These are phyloP conservation scores for Pachycephus smyrnensis DNA, from an alignment of 2,888 invertebrate genomes.

Conservation along the genomic window DNA sequence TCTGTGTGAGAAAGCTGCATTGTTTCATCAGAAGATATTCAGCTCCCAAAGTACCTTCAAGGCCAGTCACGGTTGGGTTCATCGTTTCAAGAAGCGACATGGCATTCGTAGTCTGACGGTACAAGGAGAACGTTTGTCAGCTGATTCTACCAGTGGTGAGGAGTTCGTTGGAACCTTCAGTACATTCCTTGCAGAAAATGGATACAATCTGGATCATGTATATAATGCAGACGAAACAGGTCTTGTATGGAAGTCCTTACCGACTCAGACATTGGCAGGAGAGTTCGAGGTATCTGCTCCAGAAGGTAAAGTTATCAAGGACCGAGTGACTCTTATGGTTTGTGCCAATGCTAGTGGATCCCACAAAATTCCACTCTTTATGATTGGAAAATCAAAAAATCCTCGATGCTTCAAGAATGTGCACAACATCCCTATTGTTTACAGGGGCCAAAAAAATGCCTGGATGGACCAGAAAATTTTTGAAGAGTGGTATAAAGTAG, in stretches of 20 bases:
- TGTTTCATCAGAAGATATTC: background rate
- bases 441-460: slow-evolving; percentile 34
- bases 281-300: slow-evolving; percentile 31
- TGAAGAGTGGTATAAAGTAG: slow-evolving; percentile 33
- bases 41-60: background rate
- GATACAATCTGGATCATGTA: slow-evolving; percentile 9
- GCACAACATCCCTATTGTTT: slow-evolving; percentile 29
- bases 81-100: background rate
- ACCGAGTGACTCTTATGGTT: slow-evolving; percentile 40
- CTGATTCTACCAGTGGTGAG: background rate
- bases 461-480: slow-evolving; percentile 45
- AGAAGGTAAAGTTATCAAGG: slow-evolving; percentile 39
- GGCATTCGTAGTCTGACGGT: background rate
- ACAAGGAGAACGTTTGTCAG: background rate
- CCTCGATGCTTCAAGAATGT: slow-evolving; percentile 29
- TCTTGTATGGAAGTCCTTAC: slow-evolving; percentile 37
- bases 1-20: slow-evolving; percentile 30
- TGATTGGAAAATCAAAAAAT: slow-evolving; percentile 42
- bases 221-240: slow-evolving; percentile 46
- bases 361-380: slow-evolving; percentile 43
- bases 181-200: background rate
- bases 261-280: slow-evolving; percentile 30
- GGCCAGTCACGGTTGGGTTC: background rate
- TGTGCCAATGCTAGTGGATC: slow-evolving; percentile 47
- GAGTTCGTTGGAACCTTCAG: background rate